Evolutionary conservation across 1,140 invertebrate species (phyloP).

Genomic region (Tetragonula clypearis): DNA sequence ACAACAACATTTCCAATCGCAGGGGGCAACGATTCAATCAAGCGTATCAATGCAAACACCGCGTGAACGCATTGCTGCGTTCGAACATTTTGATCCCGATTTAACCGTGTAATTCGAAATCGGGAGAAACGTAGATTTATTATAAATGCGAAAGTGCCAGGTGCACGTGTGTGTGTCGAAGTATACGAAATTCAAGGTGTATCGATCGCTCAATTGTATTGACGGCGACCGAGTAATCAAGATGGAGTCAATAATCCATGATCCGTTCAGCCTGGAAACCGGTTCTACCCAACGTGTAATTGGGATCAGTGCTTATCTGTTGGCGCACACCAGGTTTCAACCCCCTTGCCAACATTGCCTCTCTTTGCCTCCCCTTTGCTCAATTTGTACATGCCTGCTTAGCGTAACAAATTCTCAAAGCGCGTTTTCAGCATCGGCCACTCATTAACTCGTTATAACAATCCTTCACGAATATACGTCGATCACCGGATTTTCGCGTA

Average conservation of each 20-base stretch:
- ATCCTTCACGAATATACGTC: neutral
- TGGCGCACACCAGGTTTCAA: slow-evolving; percentile 70
- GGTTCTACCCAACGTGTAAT: slow-evolving; percentile 75
- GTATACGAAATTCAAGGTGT: slow-evolving; percentile 51
- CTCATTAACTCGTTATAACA: slow-evolving; percentile 19
- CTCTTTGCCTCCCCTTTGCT: slow-evolving; percentile 36
- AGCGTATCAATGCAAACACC: neutral
- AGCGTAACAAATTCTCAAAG: slow-evolving; percentile 42
- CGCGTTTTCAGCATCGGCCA: slow-evolving; percentile 4
- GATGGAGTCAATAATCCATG: slow-evolving; percentile 79
- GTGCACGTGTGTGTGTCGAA: neutral
- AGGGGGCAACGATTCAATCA: too few relatives aligned
- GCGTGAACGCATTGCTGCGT: neutral
- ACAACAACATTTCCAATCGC: too few relatives aligned
- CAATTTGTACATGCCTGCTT: slow-evolving; percentile 46
- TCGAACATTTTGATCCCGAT: neutral
- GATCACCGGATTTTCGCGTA: neutral
- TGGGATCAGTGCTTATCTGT: slow-evolving; percentile 80
- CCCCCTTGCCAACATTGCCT: slow-evolving; percentile 46
- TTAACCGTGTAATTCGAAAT: neutral
- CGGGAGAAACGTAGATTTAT: neutral
- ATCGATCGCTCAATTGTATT: slow-evolving; percentile 64
- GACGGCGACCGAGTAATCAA: slow-evolving; percentile 60
- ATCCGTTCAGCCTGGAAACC: slow-evolving; percentile 76
- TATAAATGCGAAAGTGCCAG: neutral